Conservation (phyloP, 2,113 vertebrate species). For the Tichodroma muraria region DNA sequence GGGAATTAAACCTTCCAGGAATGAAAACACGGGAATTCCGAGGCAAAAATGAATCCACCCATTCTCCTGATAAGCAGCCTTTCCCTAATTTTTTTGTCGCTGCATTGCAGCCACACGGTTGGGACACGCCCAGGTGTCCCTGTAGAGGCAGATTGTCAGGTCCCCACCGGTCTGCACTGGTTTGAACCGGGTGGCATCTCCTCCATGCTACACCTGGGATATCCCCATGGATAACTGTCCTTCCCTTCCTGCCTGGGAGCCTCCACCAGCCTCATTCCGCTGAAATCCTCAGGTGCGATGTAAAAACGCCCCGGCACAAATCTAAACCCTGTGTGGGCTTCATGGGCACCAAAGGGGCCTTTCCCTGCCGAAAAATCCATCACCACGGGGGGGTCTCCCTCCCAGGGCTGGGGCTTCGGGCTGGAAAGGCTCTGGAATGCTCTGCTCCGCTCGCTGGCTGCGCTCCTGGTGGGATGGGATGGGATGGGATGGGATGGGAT, state of each 20-base stretch:
- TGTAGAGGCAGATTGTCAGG: not conserved
- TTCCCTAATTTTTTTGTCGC: not conserved
- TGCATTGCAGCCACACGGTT: not conserved
- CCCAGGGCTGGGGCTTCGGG: not conserved
- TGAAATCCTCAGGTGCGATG: not conserved
- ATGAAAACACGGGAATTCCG: not conserved
- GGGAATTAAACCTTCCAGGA: not conserved
- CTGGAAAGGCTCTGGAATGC: not conserved
- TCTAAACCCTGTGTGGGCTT: not conserved
- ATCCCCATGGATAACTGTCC: not conserved
- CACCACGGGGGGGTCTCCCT: accelerated
- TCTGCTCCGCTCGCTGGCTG: no score
- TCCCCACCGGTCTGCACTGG: not conserved
- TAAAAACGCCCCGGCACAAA: not conserved
- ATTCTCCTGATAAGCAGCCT: not conserved
- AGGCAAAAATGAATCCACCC: not conserved
- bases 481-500: not conserved
- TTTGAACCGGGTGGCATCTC: not conserved
- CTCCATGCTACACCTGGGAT: no score
- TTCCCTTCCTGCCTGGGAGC: not conserved
- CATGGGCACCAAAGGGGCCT: not conserved
- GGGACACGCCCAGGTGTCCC: not conserved
- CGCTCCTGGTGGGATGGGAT: no score
- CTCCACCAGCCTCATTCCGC: not conserved
- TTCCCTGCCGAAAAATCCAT: not conserved